phyloP scores from a whole-genome alignment of 2,797 vertebrate species.

The Falco naumanni region DNA sequence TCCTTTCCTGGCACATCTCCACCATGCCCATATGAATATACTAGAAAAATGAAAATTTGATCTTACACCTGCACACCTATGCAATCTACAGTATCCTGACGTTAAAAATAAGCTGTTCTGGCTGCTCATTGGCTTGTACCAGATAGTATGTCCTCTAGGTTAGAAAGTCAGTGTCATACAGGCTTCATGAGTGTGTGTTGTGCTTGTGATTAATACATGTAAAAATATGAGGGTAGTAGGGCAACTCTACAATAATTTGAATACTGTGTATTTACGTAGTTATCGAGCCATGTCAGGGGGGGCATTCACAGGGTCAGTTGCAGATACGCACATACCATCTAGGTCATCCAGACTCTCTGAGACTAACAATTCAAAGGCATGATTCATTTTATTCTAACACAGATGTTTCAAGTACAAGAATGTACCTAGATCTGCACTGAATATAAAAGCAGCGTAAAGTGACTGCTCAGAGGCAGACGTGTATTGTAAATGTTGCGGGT shows the following conservation, averaged over 20 bases:
- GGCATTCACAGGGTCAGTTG: neutral
- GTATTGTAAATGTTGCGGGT: neutral
- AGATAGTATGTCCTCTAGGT: neutral
- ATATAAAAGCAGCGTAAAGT: neutral
- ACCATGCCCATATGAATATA: neutral
- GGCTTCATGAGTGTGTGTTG: neutral
- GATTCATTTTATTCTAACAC: neutral
- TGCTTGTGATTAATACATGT: neutral
- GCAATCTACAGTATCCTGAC: neutral
- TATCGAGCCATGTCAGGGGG: neutral
- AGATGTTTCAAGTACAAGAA: neutral
- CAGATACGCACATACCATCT: neutral
- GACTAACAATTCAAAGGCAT: neutral
- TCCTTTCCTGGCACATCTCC: neutral
- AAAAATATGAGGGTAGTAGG: neutral
- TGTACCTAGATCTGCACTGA: neutral
- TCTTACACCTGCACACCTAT: neutral
- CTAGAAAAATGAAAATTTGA: neutral
- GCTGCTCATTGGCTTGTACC: neutral
- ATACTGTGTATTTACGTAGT: neutral
- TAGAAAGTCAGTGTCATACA: neutral
- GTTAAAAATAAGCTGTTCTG: neutral
- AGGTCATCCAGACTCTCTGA: neutral
- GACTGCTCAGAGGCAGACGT: neutral
- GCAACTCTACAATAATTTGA: neutral